Percentiles rank a stretch among this genome's conserved stretches.
Conservation (phyloP, 2,113 vertebrate species). For the Macaca fascicularis region DNA sequence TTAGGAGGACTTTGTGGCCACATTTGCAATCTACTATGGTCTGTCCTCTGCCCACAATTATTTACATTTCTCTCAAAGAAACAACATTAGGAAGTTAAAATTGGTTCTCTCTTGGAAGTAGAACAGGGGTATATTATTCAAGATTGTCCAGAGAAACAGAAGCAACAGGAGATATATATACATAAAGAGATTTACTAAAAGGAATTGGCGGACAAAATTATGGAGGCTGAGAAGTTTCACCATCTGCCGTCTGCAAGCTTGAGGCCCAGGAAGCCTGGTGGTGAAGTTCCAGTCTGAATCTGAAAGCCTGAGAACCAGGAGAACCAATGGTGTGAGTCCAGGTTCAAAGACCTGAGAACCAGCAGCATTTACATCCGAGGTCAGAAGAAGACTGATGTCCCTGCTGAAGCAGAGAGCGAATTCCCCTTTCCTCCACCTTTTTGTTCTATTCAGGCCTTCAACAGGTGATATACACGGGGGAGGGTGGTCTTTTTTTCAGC, state of each 20-base stretch:
- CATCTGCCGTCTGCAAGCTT: not conserved
- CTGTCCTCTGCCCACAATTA: not conserved
- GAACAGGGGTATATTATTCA: not conserved
- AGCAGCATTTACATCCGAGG: not conserved
- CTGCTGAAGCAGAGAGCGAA: too few species aligned
- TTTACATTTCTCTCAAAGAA: not conserved
- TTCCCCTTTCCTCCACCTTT: not conserved
- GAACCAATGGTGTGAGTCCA: not conserved
- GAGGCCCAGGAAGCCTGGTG: not conserved
- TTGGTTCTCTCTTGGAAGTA: not conserved
- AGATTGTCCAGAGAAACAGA: not conserved
- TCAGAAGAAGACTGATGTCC: not conserved
- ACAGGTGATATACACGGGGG: fast-evolving
- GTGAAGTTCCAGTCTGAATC: not conserved
- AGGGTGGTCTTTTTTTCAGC: not conserved
- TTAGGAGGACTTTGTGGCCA: not conserved
- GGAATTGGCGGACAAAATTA: not conserved
- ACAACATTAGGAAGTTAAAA: not conserved
- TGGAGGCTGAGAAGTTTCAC: not conserved
- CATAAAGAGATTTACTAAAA: not conserved
- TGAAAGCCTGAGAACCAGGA: not conserved
- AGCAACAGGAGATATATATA: not conserved
- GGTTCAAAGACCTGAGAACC: not conserved
- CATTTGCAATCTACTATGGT: not conserved
- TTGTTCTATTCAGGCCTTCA: not conserved